These are phyloP conservation scores for Xyrichtys novacula DNA, from an alignment of 2,797 vertebrate genomes.

Conservation along the genomic window DNA sequence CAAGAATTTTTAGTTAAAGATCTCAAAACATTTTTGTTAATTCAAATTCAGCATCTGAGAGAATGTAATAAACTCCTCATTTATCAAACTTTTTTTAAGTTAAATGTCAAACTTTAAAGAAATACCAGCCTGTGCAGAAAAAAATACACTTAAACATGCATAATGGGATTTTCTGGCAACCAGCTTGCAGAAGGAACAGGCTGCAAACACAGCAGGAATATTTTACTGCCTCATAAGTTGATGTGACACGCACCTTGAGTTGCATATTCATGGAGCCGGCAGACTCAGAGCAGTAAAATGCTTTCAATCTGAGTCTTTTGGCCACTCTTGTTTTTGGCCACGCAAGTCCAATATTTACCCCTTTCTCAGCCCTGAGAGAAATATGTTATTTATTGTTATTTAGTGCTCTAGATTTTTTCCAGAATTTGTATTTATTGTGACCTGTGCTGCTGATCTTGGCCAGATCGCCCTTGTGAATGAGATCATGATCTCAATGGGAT, in stretches of 20 bases:
- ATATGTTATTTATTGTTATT: too few species aligned
- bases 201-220: background rate
- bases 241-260: background rate
- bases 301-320: background rate
- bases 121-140: constrained; percentile 6
- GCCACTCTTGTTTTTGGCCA: background rate
- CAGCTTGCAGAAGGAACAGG: background rate
- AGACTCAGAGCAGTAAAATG: background rate
- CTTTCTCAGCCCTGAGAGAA: background rate
- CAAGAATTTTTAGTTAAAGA: background rate
- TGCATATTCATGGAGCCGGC: background rate
- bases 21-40: constrained; percentile 1
- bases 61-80: constrained; percentile 3
- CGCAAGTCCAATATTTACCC: background rate
- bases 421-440: too few species aligned
- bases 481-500: too few species aligned
- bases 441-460: too few species aligned
- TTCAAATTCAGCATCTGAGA: constrained; percentile 13
- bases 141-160: constrained; percentile 14
- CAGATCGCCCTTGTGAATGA: too few species aligned
- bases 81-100: constrained; percentile 19
- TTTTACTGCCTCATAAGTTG: background rate
- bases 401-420: too few species aligned
- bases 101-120: constrained; percentile 24
- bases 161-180: background rate